Evolutionary conservation across 2,888 invertebrate species (phyloP).

Genomic region (Apodemia duryi): DNA sequence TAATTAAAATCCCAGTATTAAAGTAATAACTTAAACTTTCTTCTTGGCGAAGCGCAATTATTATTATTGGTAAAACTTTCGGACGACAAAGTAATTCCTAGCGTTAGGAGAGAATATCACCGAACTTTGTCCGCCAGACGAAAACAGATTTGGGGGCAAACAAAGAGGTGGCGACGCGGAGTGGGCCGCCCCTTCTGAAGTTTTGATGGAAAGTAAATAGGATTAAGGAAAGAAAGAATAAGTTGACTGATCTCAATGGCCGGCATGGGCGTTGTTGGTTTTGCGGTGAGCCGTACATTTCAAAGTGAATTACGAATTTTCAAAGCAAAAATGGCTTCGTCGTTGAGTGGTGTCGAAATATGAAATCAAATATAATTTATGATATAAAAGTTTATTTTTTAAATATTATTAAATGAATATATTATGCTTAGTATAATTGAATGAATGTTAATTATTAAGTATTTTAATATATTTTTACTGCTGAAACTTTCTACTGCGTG

Average conservation of each 20-base stretch:
- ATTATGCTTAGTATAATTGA: too few species aligned
- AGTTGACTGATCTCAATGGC: slow-evolving; percentile 56
- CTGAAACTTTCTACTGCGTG: slow-evolving; percentile 34
- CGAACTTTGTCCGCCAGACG: slow-evolving; percentile 66
- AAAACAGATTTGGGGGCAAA: slow-evolving; percentile 74
- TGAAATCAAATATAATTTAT: not conserved
- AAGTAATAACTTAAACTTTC: slow-evolving; percentile 77
- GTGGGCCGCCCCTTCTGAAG: slow-evolving; percentile 59
- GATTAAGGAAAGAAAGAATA: slow-evolving; percentile 72
- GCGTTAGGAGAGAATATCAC: slow-evolving; percentile 47
- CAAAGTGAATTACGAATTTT: slow-evolving; percentile 24
- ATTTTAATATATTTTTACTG: slow-evolving; percentile 34
- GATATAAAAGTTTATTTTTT: not conserved
- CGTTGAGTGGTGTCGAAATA: not conserved
- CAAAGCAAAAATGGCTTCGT: not conserved
- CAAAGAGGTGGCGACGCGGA: slow-evolving; percentile 49
- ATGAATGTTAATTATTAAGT: too few species aligned
- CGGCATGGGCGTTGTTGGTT: slow-evolving; percentile 35
- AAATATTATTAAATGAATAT: not conserved
- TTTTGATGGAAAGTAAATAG: slow-evolving; percentile 76
- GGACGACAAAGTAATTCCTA: slow-evolving; percentile 72
- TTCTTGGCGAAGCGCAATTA: slow-evolving; percentile 70
- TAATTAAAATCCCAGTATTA: slow-evolving; percentile 71
- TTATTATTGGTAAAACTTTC: slow-evolving; percentile 73
- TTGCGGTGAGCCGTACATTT: slow-evolving; percentile 19